Evolutionary conservation across 2,797 vertebrate genomes (phyloP), one percentile per base, ranked within the genome.

Genomic region (Paratrypauchen microcephalus): DNA sequence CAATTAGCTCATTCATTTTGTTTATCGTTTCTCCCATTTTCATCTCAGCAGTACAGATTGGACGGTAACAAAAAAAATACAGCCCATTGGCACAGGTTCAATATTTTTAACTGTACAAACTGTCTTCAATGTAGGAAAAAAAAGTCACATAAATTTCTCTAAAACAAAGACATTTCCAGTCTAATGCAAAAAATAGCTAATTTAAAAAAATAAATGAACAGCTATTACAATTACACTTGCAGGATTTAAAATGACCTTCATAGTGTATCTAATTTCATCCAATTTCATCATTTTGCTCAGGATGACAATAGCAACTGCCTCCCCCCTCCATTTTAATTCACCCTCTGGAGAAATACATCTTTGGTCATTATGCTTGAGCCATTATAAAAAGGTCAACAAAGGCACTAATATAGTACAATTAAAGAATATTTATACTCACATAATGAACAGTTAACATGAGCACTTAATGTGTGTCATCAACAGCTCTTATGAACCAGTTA

Each of bases 1-100:
- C 5, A 55, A 23, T 21, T 4, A 57, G 15, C 55, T 28, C 24
- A 26, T 62, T 62, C 9, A 48, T 52, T 64, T 65, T 66, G 82
- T 91, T 91, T 74, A 88, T 90, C 91, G 52, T 67, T 82, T 79
- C 83, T 60, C 63, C 78, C 57, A 73, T 71, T 60, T 72, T 26
- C 24, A 69, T 79, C 70, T 71, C 61, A 70, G 66, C 64, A 80
- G 66, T 66, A 56, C 57, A 57, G 68, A 80, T 69, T 67, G 77
- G 57, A 82, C 55, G 24, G 48, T 78, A 71, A 73, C 36, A 67
- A 55, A 74, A 55, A 74, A 78, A 75, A 66, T 59, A 74, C 73
- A 75, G 75, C 56, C 70, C 68, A 66, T 90, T 91, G 87, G 87
- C 80, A 78, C 36, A 68, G 16, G 28, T 12, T 73, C 32, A 58